phyloP scores from a whole-genome alignment of 92 coral and sea anemone species.

The Pocillopora grandis region DNA sequence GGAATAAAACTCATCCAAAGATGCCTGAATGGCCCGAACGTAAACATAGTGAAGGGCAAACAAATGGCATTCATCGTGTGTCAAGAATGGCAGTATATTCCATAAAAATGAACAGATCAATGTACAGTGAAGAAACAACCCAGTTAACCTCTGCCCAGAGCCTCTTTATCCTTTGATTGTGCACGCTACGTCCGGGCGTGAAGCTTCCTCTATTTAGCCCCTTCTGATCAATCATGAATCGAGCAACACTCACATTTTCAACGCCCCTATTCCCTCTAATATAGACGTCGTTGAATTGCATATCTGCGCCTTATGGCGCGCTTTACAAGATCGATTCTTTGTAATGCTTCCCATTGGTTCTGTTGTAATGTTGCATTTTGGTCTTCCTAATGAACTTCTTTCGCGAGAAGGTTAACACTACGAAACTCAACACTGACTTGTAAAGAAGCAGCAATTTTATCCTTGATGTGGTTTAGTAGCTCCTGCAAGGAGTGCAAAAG shows the following conservation, averaged over 20 bases:
- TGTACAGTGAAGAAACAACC: constrained; percentile 38
- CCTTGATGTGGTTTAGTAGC: no score
- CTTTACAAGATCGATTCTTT: constrained; percentile 4
- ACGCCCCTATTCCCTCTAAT: no score
- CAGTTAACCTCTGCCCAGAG: constrained; percentile 53
- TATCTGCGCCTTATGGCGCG: constrained; percentile 39
- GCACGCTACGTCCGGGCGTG: no score
- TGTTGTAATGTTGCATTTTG: constrained; percentile 17
- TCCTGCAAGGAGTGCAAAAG: no score
- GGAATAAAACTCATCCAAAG: constrained; percentile 24
- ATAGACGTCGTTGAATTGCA: no score
- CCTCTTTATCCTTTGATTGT: no score
- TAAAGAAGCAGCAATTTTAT: no score
- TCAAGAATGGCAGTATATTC: constrained; percentile 36
- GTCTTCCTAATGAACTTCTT: no score
- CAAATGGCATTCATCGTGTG: constrained; percentile 32
- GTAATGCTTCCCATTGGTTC: constrained; percentile 20
- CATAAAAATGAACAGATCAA: constrained; percentile 40
- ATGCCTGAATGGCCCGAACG: constrained; percentile 34
- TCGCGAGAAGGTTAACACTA: constrained; percentile 22
- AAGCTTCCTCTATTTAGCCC: no score
- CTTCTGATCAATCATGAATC: no score
- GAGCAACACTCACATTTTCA: no score
- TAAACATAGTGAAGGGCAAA: constrained; percentile 47
- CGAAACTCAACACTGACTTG: background rate